Conservation (phyloP, 2,888 invertebrate genomes). For the Beris chalybata region DNA sequence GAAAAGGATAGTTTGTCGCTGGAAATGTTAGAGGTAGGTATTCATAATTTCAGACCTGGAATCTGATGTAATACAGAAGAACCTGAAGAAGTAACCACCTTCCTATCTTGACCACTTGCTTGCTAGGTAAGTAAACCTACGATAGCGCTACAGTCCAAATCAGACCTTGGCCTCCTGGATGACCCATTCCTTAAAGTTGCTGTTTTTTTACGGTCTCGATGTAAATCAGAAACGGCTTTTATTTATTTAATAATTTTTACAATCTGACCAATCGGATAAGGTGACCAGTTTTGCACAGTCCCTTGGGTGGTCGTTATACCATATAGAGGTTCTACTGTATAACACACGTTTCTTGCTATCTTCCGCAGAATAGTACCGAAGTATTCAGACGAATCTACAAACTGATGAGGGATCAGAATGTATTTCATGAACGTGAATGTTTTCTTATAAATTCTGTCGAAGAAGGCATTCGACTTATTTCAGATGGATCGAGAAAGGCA, state of each 20-base stretch:
- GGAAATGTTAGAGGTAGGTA: conserved; percentile 65
- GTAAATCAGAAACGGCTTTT: too few species aligned
- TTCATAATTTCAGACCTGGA: neutral
- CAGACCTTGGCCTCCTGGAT: too few species aligned
- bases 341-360: neutral
- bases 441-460: conserved; percentile 72
- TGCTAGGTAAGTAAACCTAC: neutral
- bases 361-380: conserved; percentile 70
- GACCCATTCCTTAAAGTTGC: too few species aligned
- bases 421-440: conserved; percentile 49
- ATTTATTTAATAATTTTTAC: too few species aligned
- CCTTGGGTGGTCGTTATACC: too few species aligned
- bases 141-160: too few species aligned
- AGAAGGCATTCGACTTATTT: conserved; percentile 68
- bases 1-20: conserved; percentile 74
- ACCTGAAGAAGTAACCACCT: neutral
- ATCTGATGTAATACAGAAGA: neutral
- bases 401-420: conserved; percentile 63
- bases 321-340: neutral
- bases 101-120: too few species aligned
- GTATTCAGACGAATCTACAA: conserved; percentile 71
- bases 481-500: conserved; percentile 64
- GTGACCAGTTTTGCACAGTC: too few species aligned
- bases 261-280: too few species aligned
- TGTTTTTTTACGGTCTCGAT: too few species aligned